Evolutionary conservation across 2,113 vertebrate genomes (phyloP).

Genomic region (Hiodon tergisus): DNA sequence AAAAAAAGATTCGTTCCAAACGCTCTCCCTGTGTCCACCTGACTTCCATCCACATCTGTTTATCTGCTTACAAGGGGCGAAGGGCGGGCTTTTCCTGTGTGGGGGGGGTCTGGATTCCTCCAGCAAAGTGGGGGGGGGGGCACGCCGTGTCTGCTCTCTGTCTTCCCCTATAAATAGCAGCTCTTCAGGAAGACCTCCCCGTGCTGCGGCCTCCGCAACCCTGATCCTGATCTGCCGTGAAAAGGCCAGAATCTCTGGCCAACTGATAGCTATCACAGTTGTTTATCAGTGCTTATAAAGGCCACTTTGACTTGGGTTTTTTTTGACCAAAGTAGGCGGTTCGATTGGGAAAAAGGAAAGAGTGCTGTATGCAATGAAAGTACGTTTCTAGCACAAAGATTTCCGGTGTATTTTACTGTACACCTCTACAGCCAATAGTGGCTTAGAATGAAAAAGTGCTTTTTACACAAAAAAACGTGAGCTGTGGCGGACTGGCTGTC

Average conservation of each 20-base stretch:
- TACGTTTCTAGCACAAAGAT: too few relatives aligned
- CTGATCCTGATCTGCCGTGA: background rate
- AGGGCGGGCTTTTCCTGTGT: constrained; percentile 27
- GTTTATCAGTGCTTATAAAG: background rate
- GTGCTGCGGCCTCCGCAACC: background rate
- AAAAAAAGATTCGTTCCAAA: background rate
- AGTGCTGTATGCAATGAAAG: too few relatives aligned
- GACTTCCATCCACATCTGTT: constrained; percentile 25
- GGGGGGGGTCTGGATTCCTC: constrained; percentile 17
- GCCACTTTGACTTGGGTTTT: too few relatives aligned
- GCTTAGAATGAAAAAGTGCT: too few relatives aligned
- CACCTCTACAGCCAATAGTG: too few relatives aligned
- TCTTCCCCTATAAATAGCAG: constrained; percentile 17
- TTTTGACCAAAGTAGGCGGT: too few relatives aligned
- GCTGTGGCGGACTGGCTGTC: too few relatives aligned
- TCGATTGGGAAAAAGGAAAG: too few relatives aligned
- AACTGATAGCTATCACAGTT: too few relatives aligned
- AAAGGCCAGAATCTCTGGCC: background rate
- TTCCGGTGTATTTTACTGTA: too few relatives aligned
- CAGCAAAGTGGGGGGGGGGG: background rate
- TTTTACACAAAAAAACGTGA: too few relatives aligned
- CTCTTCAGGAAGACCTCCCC: background rate
- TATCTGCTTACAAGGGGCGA: constrained; percentile 11
- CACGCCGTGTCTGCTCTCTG: background rate
- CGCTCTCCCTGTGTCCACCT: background rate